Evolutionary conservation across 2,888 invertebrate species (phyloP), one percentile per base, ranked within the genome.

Genomic region (Agelastica alni): DNA sequence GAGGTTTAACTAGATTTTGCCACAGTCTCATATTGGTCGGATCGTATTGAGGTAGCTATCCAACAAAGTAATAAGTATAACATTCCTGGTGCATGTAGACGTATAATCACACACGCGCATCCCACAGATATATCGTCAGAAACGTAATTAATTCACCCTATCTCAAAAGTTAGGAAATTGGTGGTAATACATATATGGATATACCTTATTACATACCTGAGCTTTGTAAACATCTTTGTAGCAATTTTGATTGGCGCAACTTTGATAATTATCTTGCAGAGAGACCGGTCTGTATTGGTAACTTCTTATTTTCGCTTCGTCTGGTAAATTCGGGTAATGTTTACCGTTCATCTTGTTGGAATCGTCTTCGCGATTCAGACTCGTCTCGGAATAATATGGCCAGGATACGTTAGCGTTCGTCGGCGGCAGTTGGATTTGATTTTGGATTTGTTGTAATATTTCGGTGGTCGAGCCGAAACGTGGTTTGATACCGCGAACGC

Each of bases 401-500:
- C 86, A 86, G 9, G 84, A 81, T 59, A 84, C 80, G 63, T 77
- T 76, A 26, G 74, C 69, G 31, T 68, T 67, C 16, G 75, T 78
- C 42, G 68, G 78, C 43, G 85, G 84, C 69, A 88, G 76, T 49
- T 76, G 73, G 51, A 76, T 67, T 64, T 90, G 87, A 51, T 85
- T 85, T 71, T 90, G 89, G 80, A 91, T 87, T 72, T 91, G 91
- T 65, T 90, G 86, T 0, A 92, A 78, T 31, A 92, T 89, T 67
- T 91, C 91, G 58, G 87, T 89, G 3, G 86, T 86, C 0, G 91
- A 87, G 7, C 89, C 89, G 60, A 91, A 87, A 61, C 90, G 85
- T n/a, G 92, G 89, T 70, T 93, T 93, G 59, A 94, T 93, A 0
- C 93, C 93, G 1, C 92, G 84, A 1, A 94, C 93, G 1, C 91